Base-by-base conservation (phyloP, 2,797 vertebrate genomes). In the Serranus cabrilla region DNA sequence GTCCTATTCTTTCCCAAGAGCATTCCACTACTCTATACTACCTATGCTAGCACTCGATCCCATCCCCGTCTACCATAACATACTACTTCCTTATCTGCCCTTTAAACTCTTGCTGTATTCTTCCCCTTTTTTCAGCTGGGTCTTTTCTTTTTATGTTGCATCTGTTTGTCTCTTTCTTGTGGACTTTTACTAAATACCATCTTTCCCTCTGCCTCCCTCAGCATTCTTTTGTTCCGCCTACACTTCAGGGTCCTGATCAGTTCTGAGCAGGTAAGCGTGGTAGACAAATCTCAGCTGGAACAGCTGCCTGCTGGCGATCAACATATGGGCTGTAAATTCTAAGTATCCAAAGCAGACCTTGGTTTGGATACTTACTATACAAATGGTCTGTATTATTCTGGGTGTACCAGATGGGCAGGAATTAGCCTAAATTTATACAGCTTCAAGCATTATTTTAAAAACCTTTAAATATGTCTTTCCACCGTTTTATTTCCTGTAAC, bases 211-310 rank as follows among this genome's bases (percentile, higher is more conserved):
- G 7, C n/a, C 20, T 57, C 39, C 13, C 23, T 50, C 13, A n/a
- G 12, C 21, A 25, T 14, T 7, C 12, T 39, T 34, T 52, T 67
- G 34, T 59, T 65, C 43, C 9, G 9, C 23, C 20, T 74, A 42
- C 11, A 74, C 50, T 40, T 52, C 8, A 43, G 54, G 34, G 37
- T 47, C 67, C 14, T 31, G 14, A 51, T 71, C 18, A 25, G 0
- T 39, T 39, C 6, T 12, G 20, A 40, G 43, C 34, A 14, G 61
- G 20, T 34, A 7, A 34, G 8, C 7, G 34, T 70, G 45, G 55
- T 20, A 42, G 46, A 54, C 5, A 70, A 50, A 73, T 59, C 52
- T 42, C 56, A 78, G 47, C 31, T 81, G 65, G 46, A 64, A 39
- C 27, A 49, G 7, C 60, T 46, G 69, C 46, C 51, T 59, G 57